Base-by-base conservation (phyloP, 2,888 invertebrate species). In the Antheraea yamamai region DNA sequence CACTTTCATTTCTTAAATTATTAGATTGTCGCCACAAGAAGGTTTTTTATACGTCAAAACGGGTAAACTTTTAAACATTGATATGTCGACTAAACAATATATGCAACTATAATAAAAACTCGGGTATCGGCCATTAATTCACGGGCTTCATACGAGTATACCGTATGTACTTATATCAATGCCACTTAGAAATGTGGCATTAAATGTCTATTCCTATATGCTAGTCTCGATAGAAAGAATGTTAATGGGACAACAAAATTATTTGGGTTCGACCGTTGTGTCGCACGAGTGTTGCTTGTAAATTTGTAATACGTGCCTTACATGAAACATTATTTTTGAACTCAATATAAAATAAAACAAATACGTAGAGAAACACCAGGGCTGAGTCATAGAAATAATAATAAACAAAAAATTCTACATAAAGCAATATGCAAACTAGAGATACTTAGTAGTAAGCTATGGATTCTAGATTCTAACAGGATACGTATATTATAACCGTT, bases 221-320 rank as follows among this genome's bases (percentile, higher is more conserved):
- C 86, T 80, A 82, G 85, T 86, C 87, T 83, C 82, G 76, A 82
- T 81, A 78, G 75, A 85, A 88, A 88, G 78, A 89, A 88, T 88
- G 85, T 85, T 86, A 87, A 88, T 87, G 82, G 84, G 81, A 78
- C 82, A 80, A 76, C 82, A 81, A 84, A 86, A 86, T 85, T 77
- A 89, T 86, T 82, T 89, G 83, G 85, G 85, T 79, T 85, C 80
- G 77, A 79, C 83, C 83, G 84, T 85, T 85, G 81, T 79, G 23
- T 39, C 78, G 83, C 79, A 86, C 87, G 84, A 83, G 85, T 78
- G 81, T 75, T 80, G 84, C 81, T 81, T 86, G 83, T 78, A 81
- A 84, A 85, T 84, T 80, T 78, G 75, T 79, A 78, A 79, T 81
- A 84, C 82, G 83, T 80, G 83, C 75, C 82, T 82, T 78, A 82